These are phyloP conservation scores for Cheirogaleus medius DNA, from an alignment of 2,113 vertebrate species.

Conservation along the genomic window DNA sequence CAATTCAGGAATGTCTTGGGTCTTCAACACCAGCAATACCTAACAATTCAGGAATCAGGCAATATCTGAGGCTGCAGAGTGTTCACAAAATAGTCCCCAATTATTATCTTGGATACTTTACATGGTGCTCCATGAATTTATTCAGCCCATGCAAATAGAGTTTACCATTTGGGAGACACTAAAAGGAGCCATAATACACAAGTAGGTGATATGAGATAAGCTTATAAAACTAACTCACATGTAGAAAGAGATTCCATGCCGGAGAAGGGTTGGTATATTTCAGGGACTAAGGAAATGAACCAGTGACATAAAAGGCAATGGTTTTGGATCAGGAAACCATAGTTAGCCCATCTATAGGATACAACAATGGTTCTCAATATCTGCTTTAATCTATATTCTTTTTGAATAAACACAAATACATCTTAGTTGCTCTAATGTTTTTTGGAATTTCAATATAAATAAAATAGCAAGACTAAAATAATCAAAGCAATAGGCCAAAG, in stretches of 20 bases:
- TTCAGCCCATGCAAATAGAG: neutral
- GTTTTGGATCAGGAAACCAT: neutral
- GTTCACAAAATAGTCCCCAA: neutral
- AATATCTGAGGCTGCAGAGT: neutral
- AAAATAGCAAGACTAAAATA: neutral
- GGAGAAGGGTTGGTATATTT: neutral
- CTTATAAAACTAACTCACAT: neutral
- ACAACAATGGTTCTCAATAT: neutral
- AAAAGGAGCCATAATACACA: neutral
- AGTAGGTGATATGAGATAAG: neutral
- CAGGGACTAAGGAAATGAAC: neutral
- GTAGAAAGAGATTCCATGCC: neutral
- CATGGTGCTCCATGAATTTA: neutral
- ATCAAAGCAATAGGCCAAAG: neutral
- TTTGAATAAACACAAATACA: neutral
- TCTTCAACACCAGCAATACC: neutral
- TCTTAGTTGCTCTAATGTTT: neutral
- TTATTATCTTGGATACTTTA: neutral
- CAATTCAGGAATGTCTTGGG: neutral
- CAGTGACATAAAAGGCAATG: neutral
- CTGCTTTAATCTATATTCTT: neutral
- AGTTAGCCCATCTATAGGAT: neutral
- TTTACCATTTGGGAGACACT: neutral
- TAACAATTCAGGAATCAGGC: neutral
- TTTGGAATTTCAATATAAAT: neutral